Evolutionary conservation across 2,888 invertebrate species (phyloP).

Genomic region (Mesoligia furuncula): DNA sequence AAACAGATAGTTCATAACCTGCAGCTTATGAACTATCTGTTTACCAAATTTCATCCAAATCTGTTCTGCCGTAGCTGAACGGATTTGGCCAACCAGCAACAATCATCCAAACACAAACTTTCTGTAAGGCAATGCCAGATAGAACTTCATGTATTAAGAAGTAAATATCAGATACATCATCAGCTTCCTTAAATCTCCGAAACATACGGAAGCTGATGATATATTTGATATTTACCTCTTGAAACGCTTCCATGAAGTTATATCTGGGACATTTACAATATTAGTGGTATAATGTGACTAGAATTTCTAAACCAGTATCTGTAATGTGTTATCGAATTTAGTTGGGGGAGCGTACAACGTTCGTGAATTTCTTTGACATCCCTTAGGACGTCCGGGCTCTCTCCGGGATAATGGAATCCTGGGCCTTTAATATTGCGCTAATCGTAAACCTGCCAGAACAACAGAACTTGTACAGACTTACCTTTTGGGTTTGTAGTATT

Average conservation of each 20-base stretch:
- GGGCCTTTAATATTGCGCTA: conserved; percentile 80
- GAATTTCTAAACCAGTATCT: conserved; percentile 68
- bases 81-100: too few relatives aligned
- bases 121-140: too few relatives aligned
- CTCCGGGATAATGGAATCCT: conserved; percentile 81
- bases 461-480: conserved; percentile 31
- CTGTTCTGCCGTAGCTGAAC: too few relatives aligned
- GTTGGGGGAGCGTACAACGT: conserved; percentile 53
- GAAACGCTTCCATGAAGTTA: too few relatives aligned
- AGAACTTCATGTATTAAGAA: too few relatives aligned
- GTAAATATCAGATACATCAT: too few relatives aligned
- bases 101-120: too few relatives aligned
- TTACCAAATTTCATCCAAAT: not conserved
- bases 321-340: conserved; percentile 74
- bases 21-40: too few relatives aligned
- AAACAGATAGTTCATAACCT: too few relatives aligned
- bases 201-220: too few relatives aligned
- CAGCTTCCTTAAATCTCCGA: too few relatives aligned
- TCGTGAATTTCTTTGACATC: conserved; percentile 82
- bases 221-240: too few relatives aligned
- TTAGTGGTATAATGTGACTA: not conserved
- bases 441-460: conserved; percentile 57
- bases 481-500: conserved; percentile 30
- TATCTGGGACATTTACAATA: not conserved
- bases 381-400: conserved; percentile 73